Percentiles rank a stretch among this genome's conserved stretches.
These are phyloP conservation scores for Rhyzopertha dominica DNA, from an alignment of 1,140 invertebrate genomes.

Conservation along the genomic window DNA sequence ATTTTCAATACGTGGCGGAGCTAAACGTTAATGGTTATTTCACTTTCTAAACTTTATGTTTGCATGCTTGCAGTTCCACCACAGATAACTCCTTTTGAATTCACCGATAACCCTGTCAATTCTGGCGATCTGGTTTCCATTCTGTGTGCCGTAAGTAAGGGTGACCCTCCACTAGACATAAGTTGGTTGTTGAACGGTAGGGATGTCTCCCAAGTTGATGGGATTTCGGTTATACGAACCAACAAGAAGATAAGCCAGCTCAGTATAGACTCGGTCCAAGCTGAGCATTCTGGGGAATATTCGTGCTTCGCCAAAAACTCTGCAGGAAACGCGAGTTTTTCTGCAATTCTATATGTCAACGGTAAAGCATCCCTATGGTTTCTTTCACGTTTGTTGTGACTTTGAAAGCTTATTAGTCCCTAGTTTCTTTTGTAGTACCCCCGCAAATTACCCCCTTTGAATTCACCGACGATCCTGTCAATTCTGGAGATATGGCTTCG, in stretches of 20 bases:
- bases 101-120: constrained; percentile 49
- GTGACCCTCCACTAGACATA: constrained; percentile 58
- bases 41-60: neutral
- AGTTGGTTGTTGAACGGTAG: constrained; percentile 54
- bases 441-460: constrained; percentile 51
- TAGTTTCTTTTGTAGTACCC: constrained; percentile 43
- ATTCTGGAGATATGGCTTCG: constrained; percentile 51
- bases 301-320: constrained; percentile 71
- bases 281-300: constrained; percentile 64
- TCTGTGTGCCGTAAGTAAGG: constrained; percentile 60
- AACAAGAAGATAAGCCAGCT: constrained; percentile 60
- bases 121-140: constrained; percentile 65
- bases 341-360: constrained; percentile 60
- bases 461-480: constrained; percentile 48
- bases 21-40: constrained; percentile 34
- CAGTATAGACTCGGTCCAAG: constrained; percentile 53
- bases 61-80: constrained; percentile 51
- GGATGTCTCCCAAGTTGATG: constrained; percentile 39
- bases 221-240: constrained; percentile 46
- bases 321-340: constrained; percentile 65
- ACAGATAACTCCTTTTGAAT: constrained; percentile 58
- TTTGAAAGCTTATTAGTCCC: neutral
- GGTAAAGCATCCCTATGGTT: constrained; percentile 42
- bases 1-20: constrained; percentile 30
- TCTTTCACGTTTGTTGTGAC: neutral